Percentiles rank a stretch among this genome's conserved stretches.
phyloP scores from a whole-genome alignment of 2,888 invertebrate species.

The Acanthococcus lagerstroemiae region DNA sequence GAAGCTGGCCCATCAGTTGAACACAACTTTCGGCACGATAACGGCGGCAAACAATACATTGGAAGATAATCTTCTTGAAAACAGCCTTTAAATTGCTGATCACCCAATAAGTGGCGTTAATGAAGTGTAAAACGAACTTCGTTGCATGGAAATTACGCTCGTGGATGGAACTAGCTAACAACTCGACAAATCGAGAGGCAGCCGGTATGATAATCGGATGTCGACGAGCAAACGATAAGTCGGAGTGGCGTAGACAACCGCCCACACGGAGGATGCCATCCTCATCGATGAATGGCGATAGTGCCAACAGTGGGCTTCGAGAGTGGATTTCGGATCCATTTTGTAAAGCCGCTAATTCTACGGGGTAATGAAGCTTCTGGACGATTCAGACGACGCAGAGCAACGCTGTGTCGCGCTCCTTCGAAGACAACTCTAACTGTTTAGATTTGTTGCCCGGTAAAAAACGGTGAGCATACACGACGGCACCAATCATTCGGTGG shows the following conservation, averaged over 20 bases:
- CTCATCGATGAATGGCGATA: neutral
- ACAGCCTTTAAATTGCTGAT: neutral
- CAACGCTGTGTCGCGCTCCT: too few relatives aligned
- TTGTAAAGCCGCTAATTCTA: too few relatives aligned
- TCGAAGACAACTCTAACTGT: too few relatives aligned
- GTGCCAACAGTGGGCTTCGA: neutral
- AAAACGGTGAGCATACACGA: too few relatives aligned
- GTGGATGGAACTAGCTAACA: neutral
- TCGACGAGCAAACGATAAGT: neutral
- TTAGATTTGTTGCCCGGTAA: too few relatives aligned
- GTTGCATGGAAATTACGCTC: neutral
- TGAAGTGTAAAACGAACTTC: neutral
- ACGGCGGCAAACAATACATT: neutral
- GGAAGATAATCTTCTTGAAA: neutral
- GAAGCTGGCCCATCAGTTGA: slow-evolving; percentile 11
- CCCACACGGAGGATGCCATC: neutral
- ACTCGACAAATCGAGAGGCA: neutral
- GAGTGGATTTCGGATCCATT: too few relatives aligned
- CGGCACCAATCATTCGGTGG: too few relatives aligned
- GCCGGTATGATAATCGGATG: neutral
- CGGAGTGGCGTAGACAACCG: neutral
- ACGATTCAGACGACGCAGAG: too few relatives aligned
- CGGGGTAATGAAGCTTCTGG: too few relatives aligned
- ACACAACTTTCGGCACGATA: neutral
- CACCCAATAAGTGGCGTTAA: slow-evolving; percentile 2